Percentiles rank a stretch among this genome's conserved stretches.
phyloP scores from a whole-genome alignment of 2,113 vertebrate species.

The Crocuta crocuta region DNA sequence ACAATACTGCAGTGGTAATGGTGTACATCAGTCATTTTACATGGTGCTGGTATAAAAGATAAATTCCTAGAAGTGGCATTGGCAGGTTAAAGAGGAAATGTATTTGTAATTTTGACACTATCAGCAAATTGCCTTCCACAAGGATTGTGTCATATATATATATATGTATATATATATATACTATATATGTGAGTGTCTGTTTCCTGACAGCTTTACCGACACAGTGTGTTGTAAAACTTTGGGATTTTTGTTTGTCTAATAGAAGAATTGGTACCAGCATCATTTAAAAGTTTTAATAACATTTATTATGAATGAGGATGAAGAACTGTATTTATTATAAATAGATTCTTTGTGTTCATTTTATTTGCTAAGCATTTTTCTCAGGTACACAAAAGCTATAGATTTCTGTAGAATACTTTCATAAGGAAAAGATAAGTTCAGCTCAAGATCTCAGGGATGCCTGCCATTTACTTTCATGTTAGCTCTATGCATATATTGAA shows the following conservation, averaged over 20 bases:
- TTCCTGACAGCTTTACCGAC: neutral
- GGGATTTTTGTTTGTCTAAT: neutral
- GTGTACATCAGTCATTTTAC: neutral
- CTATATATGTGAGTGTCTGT: neutral
- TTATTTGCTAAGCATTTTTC: constrained; percentile 10
- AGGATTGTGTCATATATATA: neutral
- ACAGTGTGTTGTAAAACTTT: neutral
- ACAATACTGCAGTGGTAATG: too few species aligned
- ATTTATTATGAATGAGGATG: neutral
- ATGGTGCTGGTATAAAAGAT: neutral
- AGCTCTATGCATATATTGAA: neutral
- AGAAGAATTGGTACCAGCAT: neutral
- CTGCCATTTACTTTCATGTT: neutral
- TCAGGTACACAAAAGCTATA: neutral
- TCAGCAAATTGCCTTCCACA: neutral
- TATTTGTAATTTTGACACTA: neutral
- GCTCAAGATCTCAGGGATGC: neutral
- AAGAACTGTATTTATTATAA: neutral
- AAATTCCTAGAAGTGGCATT: neutral
- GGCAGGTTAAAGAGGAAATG: neutral
- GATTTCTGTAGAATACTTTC: neutral
- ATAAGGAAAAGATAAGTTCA: constrained; percentile 4
- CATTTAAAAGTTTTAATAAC: neutral
- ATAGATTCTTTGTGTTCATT: neutral
- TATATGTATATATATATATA: neutral